Percentiles rank a stretch among this genome's conserved stretches.
phyloP scores from a whole-genome alignment of 2,113 vertebrate genomes.

The Carettochelys insculpta region DNA sequence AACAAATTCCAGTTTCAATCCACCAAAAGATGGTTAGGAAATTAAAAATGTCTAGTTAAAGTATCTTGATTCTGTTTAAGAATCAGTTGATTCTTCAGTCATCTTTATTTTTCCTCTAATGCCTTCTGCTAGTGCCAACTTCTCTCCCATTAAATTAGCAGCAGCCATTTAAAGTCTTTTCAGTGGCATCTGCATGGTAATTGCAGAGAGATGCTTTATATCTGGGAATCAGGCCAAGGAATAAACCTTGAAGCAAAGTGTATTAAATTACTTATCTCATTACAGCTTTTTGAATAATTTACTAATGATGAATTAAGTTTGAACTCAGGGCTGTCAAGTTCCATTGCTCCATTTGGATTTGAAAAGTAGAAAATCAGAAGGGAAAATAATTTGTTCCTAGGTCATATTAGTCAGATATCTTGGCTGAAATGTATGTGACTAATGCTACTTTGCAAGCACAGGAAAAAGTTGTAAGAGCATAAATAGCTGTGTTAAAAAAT shows the following conservation, averaged over 20 bases:
- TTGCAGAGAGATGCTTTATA: slow-evolving; percentile 75
- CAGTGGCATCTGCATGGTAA: slow-evolving; percentile 76
- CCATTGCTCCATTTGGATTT: slow-evolving; percentile 61
- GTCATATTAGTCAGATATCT: slow-evolving; percentile 25
- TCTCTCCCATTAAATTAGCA: slow-evolving; percentile 74
- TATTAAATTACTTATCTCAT: slow-evolving; percentile 82
- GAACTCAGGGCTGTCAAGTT: slow-evolving; percentile 70
- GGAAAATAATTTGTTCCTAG: slow-evolving; percentile 12
- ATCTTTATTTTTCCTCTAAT: slow-evolving; percentile 48
- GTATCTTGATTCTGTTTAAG: not conserved
- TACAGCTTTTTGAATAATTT: slow-evolving; percentile 79
- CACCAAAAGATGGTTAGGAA: not conserved
- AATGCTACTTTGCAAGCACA: not conserved
- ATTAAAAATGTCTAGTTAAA: not conserved
- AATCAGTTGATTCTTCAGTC: slow-evolving; percentile 26
- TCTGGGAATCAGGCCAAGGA: slow-evolving; percentile 80
- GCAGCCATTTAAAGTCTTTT: slow-evolving; percentile 73
- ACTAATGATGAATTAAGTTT: slow-evolving; percentile 73
- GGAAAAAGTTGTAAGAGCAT: not conserved
- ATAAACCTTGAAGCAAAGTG: slow-evolving; percentile 81
- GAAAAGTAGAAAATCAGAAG: slow-evolving; percentile 62
- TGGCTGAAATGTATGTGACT: not conserved
- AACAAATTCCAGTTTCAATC: not conserved
- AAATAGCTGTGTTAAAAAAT: slow-evolving; percentile 25
- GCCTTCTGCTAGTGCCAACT: slow-evolving; percentile 52